phyloP scores from a whole-genome alignment of 2,113 vertebrate species.

The Heteronetta atricapilla region DNA sequence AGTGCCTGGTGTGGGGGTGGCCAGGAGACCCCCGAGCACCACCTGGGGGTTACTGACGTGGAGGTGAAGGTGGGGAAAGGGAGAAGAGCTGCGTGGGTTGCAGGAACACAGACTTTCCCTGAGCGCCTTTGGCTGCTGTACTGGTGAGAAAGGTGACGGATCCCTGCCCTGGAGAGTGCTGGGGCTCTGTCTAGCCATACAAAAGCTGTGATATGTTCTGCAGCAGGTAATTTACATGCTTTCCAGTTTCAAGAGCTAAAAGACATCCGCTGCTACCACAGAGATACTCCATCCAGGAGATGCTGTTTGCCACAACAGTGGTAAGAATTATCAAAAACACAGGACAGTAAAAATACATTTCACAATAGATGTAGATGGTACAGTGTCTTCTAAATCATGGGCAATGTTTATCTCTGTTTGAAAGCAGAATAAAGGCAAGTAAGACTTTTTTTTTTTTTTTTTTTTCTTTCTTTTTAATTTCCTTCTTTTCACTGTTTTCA shows the following conservation, averaged over 20 bases:
- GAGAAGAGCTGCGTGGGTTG: background rate
- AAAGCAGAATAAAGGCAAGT: background rate
- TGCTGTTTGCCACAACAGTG: background rate
- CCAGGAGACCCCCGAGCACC: background rate
- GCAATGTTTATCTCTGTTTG: background rate
- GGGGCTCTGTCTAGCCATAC: background rate
- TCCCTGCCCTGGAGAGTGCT: background rate
- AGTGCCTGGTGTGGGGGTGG: background rate
- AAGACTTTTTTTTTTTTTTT: background rate
- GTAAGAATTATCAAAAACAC: background rate
- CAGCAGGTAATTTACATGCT: background rate
- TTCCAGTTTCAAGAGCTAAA: background rate
- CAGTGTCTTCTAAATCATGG: background rate
- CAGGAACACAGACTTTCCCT: fast-evolving
- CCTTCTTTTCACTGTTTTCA: background rate
- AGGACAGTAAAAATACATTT: background rate
- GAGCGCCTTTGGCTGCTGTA: background rate
- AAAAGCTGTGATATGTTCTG: background rate
- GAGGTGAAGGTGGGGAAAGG: background rate
- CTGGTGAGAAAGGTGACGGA: background rate
- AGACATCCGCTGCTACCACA: background rate
- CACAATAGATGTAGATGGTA: background rate
- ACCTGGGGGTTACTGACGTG: background rate
- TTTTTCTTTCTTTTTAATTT: background rate
- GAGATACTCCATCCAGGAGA: background rate